Base-by-base conservation (phyloP, 2,797 vertebrate genomes). In the Pitangus sulphuratus region DNA sequence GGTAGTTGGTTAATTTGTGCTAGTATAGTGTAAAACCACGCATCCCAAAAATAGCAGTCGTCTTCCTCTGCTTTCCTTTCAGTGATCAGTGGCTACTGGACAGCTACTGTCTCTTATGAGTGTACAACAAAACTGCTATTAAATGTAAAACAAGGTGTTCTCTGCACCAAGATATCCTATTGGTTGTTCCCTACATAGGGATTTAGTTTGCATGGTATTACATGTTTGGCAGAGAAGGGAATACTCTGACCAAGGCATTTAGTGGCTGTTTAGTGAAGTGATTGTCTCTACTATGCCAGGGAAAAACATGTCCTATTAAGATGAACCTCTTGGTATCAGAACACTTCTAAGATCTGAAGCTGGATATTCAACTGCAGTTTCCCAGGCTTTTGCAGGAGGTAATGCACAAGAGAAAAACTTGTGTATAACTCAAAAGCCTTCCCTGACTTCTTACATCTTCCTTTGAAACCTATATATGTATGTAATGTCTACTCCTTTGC, bases 161-260 rank as follows among this genome's bases (percentile, higher is more conserved):
- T 65, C 56, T 66, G 35, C 58, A 75, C 56, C 9, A 16, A 79
- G 64, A 69, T 47, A 51, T 91, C 70, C 64, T 81, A 20, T 80
- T 86, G 50, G 65, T 96, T 90, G 58, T 91, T 92, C 47, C 56
- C 60, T 89, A 72, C 92, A 69, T 11, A 68, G 71, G 35, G 61
- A 61, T 85, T 81, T 87, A 16, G 56, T 97, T 94, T 95, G 87
- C 80, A 56, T 94, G 88, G 56, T 16, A 15, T 48, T 97, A 33
- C 60, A 37, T 88, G 31, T 94, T 72, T 96, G 51, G 57, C 87
- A 96, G 33, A 80, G 57, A 93, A 61, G 40, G n/a, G 50, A 97
- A 81, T 78, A 62, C 37, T 89, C 64, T 92, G 70, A 88, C 70
- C 66, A 50, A 65, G 47, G 37, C 56, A 31, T 61, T 90, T 88